Evolutionary conservation across 2,113 vertebrate genomes (phyloP), one percentile per base, ranked within the genome.

Genomic region (Aldabrachelys gigantea): DNA sequence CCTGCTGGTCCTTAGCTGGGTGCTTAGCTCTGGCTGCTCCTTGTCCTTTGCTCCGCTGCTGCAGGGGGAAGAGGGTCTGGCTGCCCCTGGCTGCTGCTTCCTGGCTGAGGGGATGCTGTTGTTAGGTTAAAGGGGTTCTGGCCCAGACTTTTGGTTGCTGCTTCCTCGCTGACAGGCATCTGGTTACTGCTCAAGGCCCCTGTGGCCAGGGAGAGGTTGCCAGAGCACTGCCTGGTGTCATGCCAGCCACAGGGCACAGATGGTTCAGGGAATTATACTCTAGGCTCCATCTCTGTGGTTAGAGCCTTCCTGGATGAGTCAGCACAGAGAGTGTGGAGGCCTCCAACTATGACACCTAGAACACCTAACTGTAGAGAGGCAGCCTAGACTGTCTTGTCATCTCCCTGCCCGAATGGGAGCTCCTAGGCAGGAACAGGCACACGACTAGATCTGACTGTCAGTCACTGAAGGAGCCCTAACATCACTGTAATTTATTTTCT

Each of bases 341-440:
- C 57, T 62, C 57, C 29, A 62, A 12, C 57, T 31, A 12, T 31
- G 57, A 12, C 11, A 29, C 57, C 57, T 62, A 31, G 11, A 62
- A 13, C 57, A 62, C 57, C 25, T 10, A 5, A 3, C 0, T 0
- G 29, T 4, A 1, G 49, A 76, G 21, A 11, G 78, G 21, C 6
- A 80, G 9, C 78, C 31, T 87, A 54, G 19, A 56, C 4, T 27
- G 7, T 41, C 4, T 69, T 5, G n/a, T 89, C 11, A 11, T 84
- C n/a, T 82, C 44, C 84, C 54, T 21, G 14, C 27, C 81, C 5
- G n/a, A 14, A 14, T 19, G 31, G 62, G 31, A 65, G 62, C 31
- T 65, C 62, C 14, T 35, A 9, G 6, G 62, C 17, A 82, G 44
- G 75, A 76, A 6, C 29, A 50, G 8, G 16, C 31, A 12, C 44